These are phyloP conservation scores for Uloborus diversus DNA, from an alignment of 1,140 invertebrate species.

Conservation along the genomic window DNA sequence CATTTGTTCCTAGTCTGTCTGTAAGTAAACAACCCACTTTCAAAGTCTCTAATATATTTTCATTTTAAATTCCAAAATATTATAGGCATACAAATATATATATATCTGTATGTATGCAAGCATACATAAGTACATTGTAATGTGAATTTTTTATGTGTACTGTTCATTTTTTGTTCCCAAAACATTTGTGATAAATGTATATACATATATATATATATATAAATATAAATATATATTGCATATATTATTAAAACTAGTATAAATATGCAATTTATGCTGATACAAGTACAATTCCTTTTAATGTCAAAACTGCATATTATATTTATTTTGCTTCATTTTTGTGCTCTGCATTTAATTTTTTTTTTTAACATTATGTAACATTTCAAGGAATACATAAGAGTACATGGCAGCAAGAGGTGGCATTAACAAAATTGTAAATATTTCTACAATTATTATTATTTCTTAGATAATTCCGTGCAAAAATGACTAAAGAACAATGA, in stretches of 20 bases:
- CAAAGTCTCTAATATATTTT: no score
- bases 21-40: no score
- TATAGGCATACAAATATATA: not conserved
- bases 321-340: not conserved
- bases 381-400: not conserved
- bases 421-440: slow-evolving; percentile 1
- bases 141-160: slow-evolving; percentile 43
- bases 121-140: slow-evolving; percentile 41
- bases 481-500: no score
- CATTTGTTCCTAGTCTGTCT: no score
- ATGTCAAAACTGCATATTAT: no score
- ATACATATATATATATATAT: no score
- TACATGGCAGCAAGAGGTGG: not conserved
- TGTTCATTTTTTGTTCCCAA: slow-evolving; percentile 3
- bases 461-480: no score
- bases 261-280: not conserved
- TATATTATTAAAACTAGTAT: no score
- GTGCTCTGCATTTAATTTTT: not conserved
- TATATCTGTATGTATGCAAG: slow-evolving; percentile 16
- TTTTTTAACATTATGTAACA: not conserved
- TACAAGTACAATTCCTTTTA: not conserved
- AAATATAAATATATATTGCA: no score
- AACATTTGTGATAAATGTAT: slow-evolving; percentile 50
- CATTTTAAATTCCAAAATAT: slow-evolving; percentile 18
- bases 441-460: slow-evolving; percentile 50